Percentiles rank a stretch among this genome's conserved stretches.
phyloP scores from a whole-genome alignment of 2,888 invertebrate genomes.

The Isotomurus palustris region DNA sequence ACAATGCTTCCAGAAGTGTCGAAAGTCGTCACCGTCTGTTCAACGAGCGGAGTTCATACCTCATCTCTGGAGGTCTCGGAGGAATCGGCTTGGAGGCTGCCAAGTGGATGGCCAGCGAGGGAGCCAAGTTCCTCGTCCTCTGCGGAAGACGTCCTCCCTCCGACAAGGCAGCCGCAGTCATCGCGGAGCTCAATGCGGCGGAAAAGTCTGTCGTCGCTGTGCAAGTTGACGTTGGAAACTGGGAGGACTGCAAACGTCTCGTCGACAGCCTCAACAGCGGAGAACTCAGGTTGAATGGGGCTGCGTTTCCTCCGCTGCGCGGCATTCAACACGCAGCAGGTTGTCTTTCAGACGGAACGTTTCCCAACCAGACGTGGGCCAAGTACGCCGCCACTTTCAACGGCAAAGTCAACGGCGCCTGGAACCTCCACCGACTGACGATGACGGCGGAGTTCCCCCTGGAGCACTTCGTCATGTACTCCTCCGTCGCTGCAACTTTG shows the following conservation, averaged over 20 bases:
- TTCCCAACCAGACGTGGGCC: conserved; percentile 21
- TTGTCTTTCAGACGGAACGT: conserved; percentile 14
- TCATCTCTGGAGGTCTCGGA: conserved; percentile 34
- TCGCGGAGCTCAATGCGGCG: conserved; percentile 7
- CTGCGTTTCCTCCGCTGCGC: conserved; percentile 22
- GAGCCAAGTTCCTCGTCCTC: conserved; percentile 25
- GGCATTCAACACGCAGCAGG: conserved; percentile 28
- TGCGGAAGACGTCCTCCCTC: conserved; percentile 18
- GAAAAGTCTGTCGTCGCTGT: conserved; percentile 12
- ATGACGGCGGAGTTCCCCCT: conserved; percentile 11
- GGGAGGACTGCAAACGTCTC: conserved; percentile 11
- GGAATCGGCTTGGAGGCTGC: conserved; percentile 30
- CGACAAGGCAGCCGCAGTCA: not conserved
- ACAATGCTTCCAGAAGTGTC: not conserved
- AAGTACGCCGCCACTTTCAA: conserved; percentile 18
- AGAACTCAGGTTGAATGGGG: no score
- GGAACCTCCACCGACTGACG: conserved; percentile 36
- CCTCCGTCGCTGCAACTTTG: conserved; percentile 1
- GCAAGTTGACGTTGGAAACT: conserved; percentile 23
- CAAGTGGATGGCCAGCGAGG: conserved; percentile 28
- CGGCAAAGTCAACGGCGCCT: conserved; percentile 22
- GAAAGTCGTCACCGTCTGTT: conserved; percentile 2
- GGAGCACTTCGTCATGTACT: conserved; percentile 35
- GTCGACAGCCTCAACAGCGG: conserved; percentile 3
- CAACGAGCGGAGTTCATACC: conserved; percentile 22